Conservation (phyloP, 2,797 vertebrate genomes). For the Coranthus polyacanthus region DNA sequence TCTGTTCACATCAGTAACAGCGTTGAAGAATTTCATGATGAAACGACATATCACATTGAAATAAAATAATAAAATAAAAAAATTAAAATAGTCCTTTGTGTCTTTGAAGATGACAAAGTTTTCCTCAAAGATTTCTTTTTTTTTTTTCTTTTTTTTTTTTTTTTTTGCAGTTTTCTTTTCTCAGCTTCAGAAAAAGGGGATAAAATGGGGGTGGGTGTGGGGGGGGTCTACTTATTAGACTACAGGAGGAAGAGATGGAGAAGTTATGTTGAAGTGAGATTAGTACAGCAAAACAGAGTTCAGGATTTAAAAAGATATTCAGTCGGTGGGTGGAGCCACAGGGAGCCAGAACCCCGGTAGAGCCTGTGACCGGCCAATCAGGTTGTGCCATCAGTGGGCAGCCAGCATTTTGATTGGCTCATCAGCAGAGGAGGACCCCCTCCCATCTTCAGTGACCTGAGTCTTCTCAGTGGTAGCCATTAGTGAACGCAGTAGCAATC, state of each 20-base stretch:
- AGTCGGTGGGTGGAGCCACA: conserved; percentile 81
- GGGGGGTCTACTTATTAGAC: conserved; percentile 62
- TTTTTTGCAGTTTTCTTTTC: conserved; percentile 72
- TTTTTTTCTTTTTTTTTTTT: conserved; percentile 60
- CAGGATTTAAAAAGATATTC: conserved; percentile 84
- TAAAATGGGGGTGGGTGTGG: conserved; percentile 29
- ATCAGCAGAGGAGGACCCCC: conserved; percentile 75
- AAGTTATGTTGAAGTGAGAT: conserved; percentile 82
- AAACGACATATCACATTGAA: conserved; percentile 71
- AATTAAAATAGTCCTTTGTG: conserved; percentile 70
- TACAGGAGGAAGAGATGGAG: conserved; percentile 67
- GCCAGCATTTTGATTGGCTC: conserved; percentile 81
- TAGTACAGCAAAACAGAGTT: conserved; percentile 83
- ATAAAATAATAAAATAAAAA: conserved; percentile 74
- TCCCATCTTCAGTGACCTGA: conserved; percentile 74
- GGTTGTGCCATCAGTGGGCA: conserved; percentile 75
- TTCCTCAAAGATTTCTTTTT: conserved; percentile 63
- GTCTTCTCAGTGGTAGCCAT: conserved; percentile 96
- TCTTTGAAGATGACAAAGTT: conserved; percentile 66
- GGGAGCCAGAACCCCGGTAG: conserved; percentile 61
- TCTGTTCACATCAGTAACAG: conserved; percentile 75
- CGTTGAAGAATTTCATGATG: conserved; percentile 69
- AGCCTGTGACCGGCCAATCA: conserved; percentile 77
- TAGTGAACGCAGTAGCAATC: conserved; percentile 99
- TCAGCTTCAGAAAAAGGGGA: conserved; percentile 64